Evolutionary conservation across 30 jellyfish, hydroid and myxozoan species (phyloP), one percentile per base, ranked within the genome.

Genomic region (Clytia hemisphaerica): DNA sequence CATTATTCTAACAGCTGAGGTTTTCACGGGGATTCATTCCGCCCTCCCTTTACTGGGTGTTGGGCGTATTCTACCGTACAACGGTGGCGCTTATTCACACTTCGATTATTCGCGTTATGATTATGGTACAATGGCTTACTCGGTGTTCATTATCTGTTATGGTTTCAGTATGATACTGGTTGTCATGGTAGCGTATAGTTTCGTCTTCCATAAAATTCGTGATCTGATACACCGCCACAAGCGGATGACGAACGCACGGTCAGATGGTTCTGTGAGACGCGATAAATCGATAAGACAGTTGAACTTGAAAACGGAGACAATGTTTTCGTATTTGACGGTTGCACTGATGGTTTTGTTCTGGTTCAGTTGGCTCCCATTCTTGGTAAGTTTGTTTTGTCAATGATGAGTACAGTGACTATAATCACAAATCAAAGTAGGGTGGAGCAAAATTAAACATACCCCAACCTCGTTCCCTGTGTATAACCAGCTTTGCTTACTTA

Each of bases 301-400:
- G 28, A 58, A 84, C 63, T 62, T 84, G 67, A 84, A 84, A 72
- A 85, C 80, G 4, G 95, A 84, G 64, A 76, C 61, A 36, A 84
- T 84, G 95, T 84, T 84, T 58, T 84, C 93, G 0, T 84, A 84
- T 54, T 42, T 84, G 73, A 78, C 95, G 2, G 89, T 84, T n/a
- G 93, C 88, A 10, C 60, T 84, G 60, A 77, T 84, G 84, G 62
- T 77, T 2, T 57, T 84, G 10, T 84, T 84, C 46, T 84, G 95
- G 95, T 76, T 84, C 82, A 84, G 95, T 55, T 84, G 95, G 95
- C 77, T 84, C n/a, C 95, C 95, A 64, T 84, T 84, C 58, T 47
- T 84, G 93, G 95, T 84, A 42, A 76, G 95, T 76, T 9, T 24
- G 15, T 70, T 12, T 15, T 12, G 16, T 16, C 10, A 7, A 16